Conservation (phyloP, 2,888 invertebrate species). For the Melitaea athalia region DNA sequence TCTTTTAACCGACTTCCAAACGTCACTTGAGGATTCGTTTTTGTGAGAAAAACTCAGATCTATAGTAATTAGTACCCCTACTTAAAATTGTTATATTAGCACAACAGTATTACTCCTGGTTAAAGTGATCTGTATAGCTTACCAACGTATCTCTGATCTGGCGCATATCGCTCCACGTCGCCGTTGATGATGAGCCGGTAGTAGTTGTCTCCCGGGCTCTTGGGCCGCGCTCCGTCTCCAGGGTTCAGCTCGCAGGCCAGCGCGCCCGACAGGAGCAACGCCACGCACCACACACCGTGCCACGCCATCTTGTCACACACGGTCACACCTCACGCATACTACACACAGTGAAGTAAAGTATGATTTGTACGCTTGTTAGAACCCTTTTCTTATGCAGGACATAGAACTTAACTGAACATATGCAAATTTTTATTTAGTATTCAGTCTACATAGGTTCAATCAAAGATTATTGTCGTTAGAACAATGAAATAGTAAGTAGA, state of each 20-base stretch:
- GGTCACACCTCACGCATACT: slow-evolving; percentile 19
- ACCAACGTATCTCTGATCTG: slow-evolving; percentile 92
- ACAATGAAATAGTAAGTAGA: background rate
- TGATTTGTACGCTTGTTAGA: too few relatives aligned
- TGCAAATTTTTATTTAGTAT: too few relatives aligned
- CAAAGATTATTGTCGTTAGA: background rate
- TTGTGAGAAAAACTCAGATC: too few relatives aligned
- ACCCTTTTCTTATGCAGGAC: too few relatives aligned
- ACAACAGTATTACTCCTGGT: too few relatives aligned
- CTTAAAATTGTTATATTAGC: too few relatives aligned
- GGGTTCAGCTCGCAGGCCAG: slow-evolving; percentile 73
- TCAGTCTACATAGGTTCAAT: background rate
- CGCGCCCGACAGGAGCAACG: slow-evolving; percentile 41
- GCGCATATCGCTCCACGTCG: slow-evolving; percentile 90
- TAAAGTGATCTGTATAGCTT: slow-evolving; percentile 48
- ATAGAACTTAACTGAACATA: too few relatives aligned
- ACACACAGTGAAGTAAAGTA: background rate
- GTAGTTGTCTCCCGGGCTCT: slow-evolving; percentile 92
- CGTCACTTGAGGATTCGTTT: too few relatives aligned
- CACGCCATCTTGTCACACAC: slow-evolving; percentile 20
- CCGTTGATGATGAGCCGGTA: slow-evolving; percentile 91
- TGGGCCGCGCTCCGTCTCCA: slow-evolving; percentile 51
- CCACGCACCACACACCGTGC: slow-evolving; percentile 34
- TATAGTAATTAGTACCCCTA: too few relatives aligned
- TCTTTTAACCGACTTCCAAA: too few relatives aligned